Evolutionary conservation across 64 coral and sea anemone genomes (phyloP).

Genomic region (Actinia tenebrosa): DNA sequence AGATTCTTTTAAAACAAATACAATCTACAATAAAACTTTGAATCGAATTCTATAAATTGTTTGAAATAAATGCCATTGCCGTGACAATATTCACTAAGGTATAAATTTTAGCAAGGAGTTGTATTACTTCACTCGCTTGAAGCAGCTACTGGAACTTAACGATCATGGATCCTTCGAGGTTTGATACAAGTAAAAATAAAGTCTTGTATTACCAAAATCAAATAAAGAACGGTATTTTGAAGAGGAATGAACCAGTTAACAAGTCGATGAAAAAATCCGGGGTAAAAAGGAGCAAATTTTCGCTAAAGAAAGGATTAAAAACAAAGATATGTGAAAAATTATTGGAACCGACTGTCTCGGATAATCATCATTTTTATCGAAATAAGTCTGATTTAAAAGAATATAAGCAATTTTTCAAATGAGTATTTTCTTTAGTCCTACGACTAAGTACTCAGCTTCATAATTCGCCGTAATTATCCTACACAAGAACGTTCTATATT

Average conservation of each 20-base stretch:
- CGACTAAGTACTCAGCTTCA: no score
- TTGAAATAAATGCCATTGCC: constrained; percentile 9
- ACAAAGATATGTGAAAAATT: no score
- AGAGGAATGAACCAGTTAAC: not conserved
- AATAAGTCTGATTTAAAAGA: no score
- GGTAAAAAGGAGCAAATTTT: no score
- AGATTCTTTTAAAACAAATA: not conserved
- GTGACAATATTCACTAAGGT: not conserved
- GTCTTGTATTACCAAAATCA: not conserved
- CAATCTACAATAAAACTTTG: not conserved
- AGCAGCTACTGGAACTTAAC: not conserved
- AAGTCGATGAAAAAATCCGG: no score
- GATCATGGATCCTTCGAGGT: not conserved
- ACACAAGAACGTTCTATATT: not conserved
- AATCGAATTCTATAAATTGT: not conserved
- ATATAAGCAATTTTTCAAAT: no score
- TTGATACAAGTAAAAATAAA: not conserved
- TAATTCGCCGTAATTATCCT: no score
- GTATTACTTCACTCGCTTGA: no score
- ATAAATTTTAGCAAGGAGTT: not conserved
- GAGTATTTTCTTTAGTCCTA: no score
- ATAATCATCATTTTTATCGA: no score
- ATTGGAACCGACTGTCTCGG: no score
- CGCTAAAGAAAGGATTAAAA: no score
- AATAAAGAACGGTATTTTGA: not conserved